Base-by-base conservation (phyloP, 2,888 invertebrate species). In the Girardia tigrina region DNA sequence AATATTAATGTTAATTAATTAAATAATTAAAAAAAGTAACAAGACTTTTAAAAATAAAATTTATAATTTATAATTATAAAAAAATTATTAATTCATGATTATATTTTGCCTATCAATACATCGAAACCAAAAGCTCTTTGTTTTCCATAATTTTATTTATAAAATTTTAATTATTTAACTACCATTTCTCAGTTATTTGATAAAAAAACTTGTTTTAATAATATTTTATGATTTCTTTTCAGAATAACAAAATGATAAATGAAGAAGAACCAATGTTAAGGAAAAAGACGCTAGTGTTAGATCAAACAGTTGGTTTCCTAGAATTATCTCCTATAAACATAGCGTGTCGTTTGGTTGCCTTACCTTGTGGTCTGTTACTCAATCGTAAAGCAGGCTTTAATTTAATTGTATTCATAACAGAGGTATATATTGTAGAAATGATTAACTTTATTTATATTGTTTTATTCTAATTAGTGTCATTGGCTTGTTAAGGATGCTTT, bases 261-360 rank as follows among this genome's bases (percentile, higher is more conserved):
- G 56, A 56, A 56, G 56, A 56, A 56, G 56, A 56, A 56, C 56
- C 56, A 56, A 56, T 56, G 56, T 56, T 56, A 16, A 56, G 23
- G 56, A 56, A 56, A 56, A 56, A 56, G 23, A 20, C n/a, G 20
- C 6, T 12, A 56, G 23, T 56, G n/a, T 2, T 8, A 20, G 56
- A 56, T 56, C 56, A 56, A 8, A 56, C 2, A 23, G 23, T 56
- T 56, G n/a, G 8, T 56, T 56, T 56, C n/a, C 56, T 23, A 56
- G 56, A 56, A 56, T 56, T 56, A n/a, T 56, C 56, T 6, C 56
- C 56, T 4, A 56, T 56, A 56, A 56, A 56, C n/a, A 56, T 56
- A 56, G 56, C 56, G 4, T 56, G 56, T n/a, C 4, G 56, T 2
- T 56, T 56, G n/a, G 56, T 56, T n/a, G 56, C 56, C 6, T 56